Conservation (phyloP, 2,113 vertebrate genomes). For the Centropus unirufus region DNA sequence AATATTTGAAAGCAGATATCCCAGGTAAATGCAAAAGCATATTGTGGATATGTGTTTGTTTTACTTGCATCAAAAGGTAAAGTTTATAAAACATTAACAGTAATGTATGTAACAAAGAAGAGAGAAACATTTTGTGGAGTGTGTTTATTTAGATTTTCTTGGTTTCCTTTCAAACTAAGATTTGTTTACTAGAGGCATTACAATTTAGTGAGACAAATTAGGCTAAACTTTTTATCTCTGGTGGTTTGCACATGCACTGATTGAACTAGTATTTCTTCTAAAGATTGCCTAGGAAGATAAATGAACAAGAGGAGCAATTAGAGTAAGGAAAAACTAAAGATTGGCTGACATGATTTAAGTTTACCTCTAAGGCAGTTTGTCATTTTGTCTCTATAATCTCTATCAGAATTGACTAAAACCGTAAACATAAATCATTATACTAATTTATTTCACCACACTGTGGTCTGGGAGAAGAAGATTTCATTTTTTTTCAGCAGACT, state of each 20-base stretch:
- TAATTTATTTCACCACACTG: slow-evolving; percentile 87
- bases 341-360: slow-evolving; percentile 89
- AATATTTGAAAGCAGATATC: background rate
- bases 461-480: slow-evolving; percentile 78
- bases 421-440: slow-evolving; percentile 91
- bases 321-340: slow-evolving; percentile 90
- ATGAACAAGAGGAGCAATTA: slow-evolving; percentile 87
- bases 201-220: slow-evolving; percentile 89
- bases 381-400: slow-evolving; percentile 91
- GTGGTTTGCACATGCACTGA: slow-evolving; percentile 85
- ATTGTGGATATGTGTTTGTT: background rate
- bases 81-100: background rate
- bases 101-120: background rate
- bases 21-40: fast-evolving
- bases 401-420: slow-evolving; percentile 90
- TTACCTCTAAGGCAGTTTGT: slow-evolving; percentile 85
- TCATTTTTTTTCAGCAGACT: slow-evolving; percentile 79
- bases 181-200: slow-evolving; percentile 84
- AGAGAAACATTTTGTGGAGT: slow-evolving; percentile 47
- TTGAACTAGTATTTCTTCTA: slow-evolving; percentile 89
- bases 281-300: slow-evolving; percentile 88
- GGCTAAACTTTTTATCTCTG: slow-evolving; percentile 88
- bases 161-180: slow-evolving; percentile 77
- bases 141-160: slow-evolving; percentile 76
- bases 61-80: background rate